These are phyloP conservation scores for Drosophila tani DNA, from an alignment of 1,140 invertebrate species.

Conservation along the genomic window DNA sequence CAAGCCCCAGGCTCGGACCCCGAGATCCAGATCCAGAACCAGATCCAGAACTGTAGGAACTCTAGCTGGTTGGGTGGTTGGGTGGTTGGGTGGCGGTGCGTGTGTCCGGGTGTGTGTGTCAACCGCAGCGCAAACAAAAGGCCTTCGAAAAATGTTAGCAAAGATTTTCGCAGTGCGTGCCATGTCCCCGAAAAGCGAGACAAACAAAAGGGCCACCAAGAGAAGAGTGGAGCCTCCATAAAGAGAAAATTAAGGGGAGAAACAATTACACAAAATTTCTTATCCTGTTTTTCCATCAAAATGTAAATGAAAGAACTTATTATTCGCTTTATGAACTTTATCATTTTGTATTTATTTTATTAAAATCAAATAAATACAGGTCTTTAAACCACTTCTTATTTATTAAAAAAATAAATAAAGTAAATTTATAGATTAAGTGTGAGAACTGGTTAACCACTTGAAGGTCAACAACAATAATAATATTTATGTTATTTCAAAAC, in stretches of 20 bases:
- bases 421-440: conserved; percentile 2
- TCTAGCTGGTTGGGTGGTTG: not conserved
- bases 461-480: conserved; percentile 8
- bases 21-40: conserved; percentile 7
- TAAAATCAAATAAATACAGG: no score
- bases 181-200: conserved; percentile 17
- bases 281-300: not conserved
- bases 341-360: no score
- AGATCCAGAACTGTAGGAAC: conserved; percentile 1
- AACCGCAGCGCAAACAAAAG: conserved; percentile 41
- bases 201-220: conserved; percentile 20
- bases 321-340: no score
- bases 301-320: no score
- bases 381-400: no score
- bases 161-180: conserved; percentile 46
- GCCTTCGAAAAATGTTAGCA: conserved; percentile 24
- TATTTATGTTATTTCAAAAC: not conserved
- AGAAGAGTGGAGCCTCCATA: not conserved
- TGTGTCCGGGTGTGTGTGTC: conserved; percentile 24
- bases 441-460: conserved; percentile 3
- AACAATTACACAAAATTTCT: not conserved
- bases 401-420: not conserved
- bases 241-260: not conserved
- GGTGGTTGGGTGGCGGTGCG: not conserved
- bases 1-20: conserved; percentile 36